Percentiles rank a stretch among this genome's conserved stretches.
phyloP scores from a whole-genome alignment of 2,888 invertebrate species.

The Plutella xylostella region DNA sequence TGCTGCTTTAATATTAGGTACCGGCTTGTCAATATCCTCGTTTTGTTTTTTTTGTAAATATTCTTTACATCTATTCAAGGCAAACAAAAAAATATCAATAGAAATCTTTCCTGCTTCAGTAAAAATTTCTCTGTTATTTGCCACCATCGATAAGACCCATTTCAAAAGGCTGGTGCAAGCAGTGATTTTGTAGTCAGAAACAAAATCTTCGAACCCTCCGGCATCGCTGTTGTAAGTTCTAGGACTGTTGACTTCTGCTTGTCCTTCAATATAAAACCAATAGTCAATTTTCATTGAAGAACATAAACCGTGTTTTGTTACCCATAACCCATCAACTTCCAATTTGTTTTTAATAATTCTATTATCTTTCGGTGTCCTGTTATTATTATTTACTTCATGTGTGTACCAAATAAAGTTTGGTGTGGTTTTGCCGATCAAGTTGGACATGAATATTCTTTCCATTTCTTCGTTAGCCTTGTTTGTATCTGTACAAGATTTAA shows the following conservation, averaged over 20 bases:
- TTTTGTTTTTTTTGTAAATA: slow-evolving; percentile 70
- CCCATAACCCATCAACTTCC: slow-evolving; percentile 45
- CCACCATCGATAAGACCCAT: slow-evolving; percentile 56
- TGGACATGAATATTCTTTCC: slow-evolving; percentile 50
- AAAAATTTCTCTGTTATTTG: slow-evolving; percentile 52
- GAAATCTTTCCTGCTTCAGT: slow-evolving; percentile 64
- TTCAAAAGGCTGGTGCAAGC: slow-evolving; percentile 82
- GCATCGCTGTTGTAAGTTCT: slow-evolving; percentile 75
- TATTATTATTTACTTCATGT: slow-evolving; percentile 30
- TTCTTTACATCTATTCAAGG: slow-evolving; percentile 77
- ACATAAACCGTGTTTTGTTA: slow-evolving; percentile 60
- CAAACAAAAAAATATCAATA: slow-evolving; percentile 73
- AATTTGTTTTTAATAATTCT: slow-evolving; percentile 46
- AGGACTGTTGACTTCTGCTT: slow-evolving; percentile 77
- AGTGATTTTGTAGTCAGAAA: slow-evolving; percentile 81
- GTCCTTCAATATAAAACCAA: slow-evolving; percentile 72
- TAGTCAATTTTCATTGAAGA: slow-evolving; percentile 70
- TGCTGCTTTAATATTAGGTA: slow-evolving; percentile 43
- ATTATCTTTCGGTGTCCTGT: slow-evolving; percentile 33
- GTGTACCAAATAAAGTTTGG: slow-evolving; percentile 53
- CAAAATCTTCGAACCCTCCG: slow-evolving; percentile 70
- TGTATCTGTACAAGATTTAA: slow-evolving; percentile 32
- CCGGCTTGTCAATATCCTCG: slow-evolving; percentile 72
- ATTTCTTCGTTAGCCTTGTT: slow-evolving; percentile 37
- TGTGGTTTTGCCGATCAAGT: slow-evolving; percentile 39